Evolutionary conservation across 2,113 vertebrate species (phyloP).

Genomic region (Stegastes partitus): DNA sequence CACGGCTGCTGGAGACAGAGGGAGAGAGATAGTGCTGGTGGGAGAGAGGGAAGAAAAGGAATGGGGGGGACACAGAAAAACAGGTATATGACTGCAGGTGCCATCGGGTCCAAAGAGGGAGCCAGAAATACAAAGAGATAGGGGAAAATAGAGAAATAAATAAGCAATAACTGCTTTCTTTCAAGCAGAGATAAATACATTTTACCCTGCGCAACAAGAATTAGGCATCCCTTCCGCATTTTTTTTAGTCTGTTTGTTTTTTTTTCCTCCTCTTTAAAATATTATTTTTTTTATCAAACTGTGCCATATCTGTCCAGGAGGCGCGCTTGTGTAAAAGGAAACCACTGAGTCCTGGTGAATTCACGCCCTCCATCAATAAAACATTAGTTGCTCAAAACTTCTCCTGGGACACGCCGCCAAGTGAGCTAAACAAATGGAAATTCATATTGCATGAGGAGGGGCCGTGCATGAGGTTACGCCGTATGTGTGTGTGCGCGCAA

Average conservation of each 20-base stretch:
- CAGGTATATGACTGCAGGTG: slow-evolving; percentile 60
- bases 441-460: slow-evolving; percentile 78
- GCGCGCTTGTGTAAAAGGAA: slow-evolving; percentile 22
- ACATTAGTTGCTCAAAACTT: slow-evolving; percentile 67
- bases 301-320: slow-evolving; percentile 37
- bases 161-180: slow-evolving; percentile 42
- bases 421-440: slow-evolving; percentile 77
- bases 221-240: background rate
- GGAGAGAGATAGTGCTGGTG: slow-evolving; percentile 26
- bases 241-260: background rate
- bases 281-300: background rate
- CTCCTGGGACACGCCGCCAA: slow-evolving; percentile 62
- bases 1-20: slow-evolving; percentile 38
- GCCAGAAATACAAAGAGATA: slow-evolving; percentile 23
- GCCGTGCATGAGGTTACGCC: slow-evolving; percentile 20
- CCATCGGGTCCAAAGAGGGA: slow-evolving; percentile 18
- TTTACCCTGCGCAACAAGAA: slow-evolving; percentile 35
- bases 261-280: background rate
- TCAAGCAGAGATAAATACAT: slow-evolving; percentile 52
- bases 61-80: slow-evolving; percentile 3
- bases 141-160: slow-evolving; percentile 51
- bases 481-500: slow-evolving; percentile 11
- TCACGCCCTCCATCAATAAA: slow-evolving; percentile 71
- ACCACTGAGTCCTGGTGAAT: slow-evolving; percentile 49
- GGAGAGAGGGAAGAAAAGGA: background rate